Conservation (phyloP, 2,888 invertebrate genomes). For the Nudaria mundana region DNA sequence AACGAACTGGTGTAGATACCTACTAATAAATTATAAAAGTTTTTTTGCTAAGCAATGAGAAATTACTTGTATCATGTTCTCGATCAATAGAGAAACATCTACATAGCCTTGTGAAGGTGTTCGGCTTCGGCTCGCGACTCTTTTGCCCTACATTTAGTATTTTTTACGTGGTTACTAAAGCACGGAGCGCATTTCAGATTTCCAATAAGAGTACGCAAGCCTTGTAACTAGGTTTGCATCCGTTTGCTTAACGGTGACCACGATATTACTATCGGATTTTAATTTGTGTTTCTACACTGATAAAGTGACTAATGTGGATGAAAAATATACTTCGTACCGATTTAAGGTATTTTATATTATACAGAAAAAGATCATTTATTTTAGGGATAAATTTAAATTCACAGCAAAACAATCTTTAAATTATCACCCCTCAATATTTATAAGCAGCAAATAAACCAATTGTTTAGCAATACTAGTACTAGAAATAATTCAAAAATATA, state of each 20-base stretch:
- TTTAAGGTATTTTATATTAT: constrained; percentile 7
- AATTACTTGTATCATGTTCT: constrained; percentile 14
- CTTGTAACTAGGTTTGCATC: constrained; percentile 21
- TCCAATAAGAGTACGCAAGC: constrained; percentile 19
- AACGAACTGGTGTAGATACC: no score
- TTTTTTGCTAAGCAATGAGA: constrained; percentile 21
- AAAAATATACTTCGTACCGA: constrained; percentile 10
- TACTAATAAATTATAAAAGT: neutral
- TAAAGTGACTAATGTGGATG: constrained; percentile 15
- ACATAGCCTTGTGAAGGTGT: constrained; percentile 5
- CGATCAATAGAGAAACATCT: constrained; percentile 28
- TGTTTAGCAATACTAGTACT: no score
- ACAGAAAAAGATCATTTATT: constrained; percentile 6
- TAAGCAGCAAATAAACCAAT: no score
- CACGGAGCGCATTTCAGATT: constrained; percentile 32
- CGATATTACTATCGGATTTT: constrained; percentile 16
- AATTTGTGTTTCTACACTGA: constrained; percentile 14
- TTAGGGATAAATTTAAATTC: no score
- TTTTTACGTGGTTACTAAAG: constrained; percentile 32
- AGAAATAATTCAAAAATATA: no score
- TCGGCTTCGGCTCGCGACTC: constrained; percentile 24
- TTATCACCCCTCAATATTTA: no score
- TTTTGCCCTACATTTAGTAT: constrained; percentile 32
- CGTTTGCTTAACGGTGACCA: constrained; percentile 16
- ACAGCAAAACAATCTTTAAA: no score